A percentile compares a stretch with the other conserved stretches of the same genome.
Conservation (phyloP, 2,797 vertebrate genomes). For the Vultur gryphus region DNA sequence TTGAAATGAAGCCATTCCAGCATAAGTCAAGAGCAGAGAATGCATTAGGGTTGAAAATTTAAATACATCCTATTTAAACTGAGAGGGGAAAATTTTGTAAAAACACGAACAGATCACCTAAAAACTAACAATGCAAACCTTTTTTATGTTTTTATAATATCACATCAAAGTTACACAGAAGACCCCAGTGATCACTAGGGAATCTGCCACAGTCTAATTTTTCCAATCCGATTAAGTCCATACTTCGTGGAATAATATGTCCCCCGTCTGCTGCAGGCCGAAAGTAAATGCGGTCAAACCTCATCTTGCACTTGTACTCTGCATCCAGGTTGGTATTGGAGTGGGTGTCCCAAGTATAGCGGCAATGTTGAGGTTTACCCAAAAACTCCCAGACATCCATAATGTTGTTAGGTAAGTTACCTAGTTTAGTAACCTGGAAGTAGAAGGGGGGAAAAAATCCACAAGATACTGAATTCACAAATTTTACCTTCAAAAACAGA, state of each 20-base stretch:
- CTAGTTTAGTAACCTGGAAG: constrained; percentile 83
- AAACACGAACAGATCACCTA: not conserved
- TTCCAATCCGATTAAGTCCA: constrained; percentile 89
- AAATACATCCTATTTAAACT: not conserved
- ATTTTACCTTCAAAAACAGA: not conserved
- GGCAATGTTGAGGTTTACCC: constrained; percentile 86
- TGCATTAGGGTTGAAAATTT: not conserved
- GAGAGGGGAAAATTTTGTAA: not conserved
- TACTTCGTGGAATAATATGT: constrained; percentile 78
- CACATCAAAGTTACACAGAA: constrained; percentile 85
- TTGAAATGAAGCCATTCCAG: not conserved
- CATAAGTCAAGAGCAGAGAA: not conserved
- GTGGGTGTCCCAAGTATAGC: constrained; percentile 94
- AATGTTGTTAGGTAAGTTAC: constrained; percentile 78
- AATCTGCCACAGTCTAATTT: constrained; percentile 91
- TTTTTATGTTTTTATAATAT: constrained; percentile 52
- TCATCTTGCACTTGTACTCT: constrained; percentile 76
- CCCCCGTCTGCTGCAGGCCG: constrained; percentile 71
- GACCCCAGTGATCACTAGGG: constrained; percentile 96
- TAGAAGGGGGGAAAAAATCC: not conserved
- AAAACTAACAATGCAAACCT: not conserved
- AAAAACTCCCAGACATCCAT: constrained; percentile 89
- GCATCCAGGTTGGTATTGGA: constrained; percentile 84
- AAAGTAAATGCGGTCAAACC: constrained; percentile 90
- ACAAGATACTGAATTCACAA: not conserved